These are phyloP conservation scores for Cremastobaeus sp. DNA, from an alignment of 2,888 invertebrate species.

Conservation along the genomic window DNA sequence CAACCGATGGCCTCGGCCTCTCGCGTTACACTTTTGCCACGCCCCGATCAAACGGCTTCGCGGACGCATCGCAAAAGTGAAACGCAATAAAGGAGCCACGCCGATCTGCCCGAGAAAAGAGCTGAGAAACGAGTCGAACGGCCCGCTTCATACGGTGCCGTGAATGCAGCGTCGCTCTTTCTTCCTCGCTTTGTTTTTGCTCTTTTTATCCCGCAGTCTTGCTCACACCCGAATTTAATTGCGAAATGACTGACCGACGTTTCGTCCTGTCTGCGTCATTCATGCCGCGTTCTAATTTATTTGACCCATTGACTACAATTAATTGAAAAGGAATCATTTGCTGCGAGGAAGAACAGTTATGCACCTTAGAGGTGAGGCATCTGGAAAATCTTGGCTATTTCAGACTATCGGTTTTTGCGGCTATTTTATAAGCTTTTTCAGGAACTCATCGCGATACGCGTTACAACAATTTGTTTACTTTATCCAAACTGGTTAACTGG, in stretches of 20 bases:
- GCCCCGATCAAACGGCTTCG: slow-evolving; percentile 74
- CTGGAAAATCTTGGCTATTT: too few relatives aligned
- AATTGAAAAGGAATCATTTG: too few relatives aligned
- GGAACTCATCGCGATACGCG: too few relatives aligned
- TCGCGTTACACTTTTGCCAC: slow-evolving; percentile 78
- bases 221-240: slow-evolving; percentile 55
- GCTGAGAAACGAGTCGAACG: slow-evolving; percentile 61
- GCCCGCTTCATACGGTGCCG: slow-evolving; percentile 54
- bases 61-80: slow-evolving; percentile 78
- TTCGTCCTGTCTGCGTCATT: slow-evolving; percentile 28
- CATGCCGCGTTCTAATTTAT: slow-evolving; percentile 20
- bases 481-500: too few relatives aligned
- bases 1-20: slow-evolving; percentile 63
- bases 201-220: slow-evolving; percentile 61
- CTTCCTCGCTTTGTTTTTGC: too few relatives aligned
- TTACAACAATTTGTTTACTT: too few relatives aligned
- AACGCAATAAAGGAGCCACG: slow-evolving; percentile 76
- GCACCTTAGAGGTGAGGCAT: too few relatives aligned
- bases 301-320: slow-evolving; percentile 4
- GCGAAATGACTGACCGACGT: slow-evolving; percentile 45
- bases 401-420: too few relatives aligned
- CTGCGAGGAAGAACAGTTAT: too few relatives aligned
- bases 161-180: slow-evolving; percentile 44
- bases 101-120: slow-evolving; percentile 61
- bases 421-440: too few relatives aligned